Conservation (phyloP, 2,797 vertebrate species). For the Oreochromis grahami region DNA sequence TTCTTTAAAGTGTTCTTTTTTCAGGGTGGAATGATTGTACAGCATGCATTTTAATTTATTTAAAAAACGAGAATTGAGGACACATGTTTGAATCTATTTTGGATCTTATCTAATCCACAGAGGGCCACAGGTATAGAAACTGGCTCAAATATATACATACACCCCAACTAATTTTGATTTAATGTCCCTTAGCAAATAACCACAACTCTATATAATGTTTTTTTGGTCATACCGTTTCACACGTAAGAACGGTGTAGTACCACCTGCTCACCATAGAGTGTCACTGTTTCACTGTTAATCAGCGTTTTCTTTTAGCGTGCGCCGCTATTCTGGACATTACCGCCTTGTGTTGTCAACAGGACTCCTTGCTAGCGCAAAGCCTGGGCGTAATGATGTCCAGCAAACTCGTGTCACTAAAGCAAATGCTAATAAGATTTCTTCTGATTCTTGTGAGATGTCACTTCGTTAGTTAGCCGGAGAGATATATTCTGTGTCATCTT, state of each 20-base stretch:
- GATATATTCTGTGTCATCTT: not conserved
- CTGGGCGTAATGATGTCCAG: constrained; percentile 52
- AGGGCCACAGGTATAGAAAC: not conserved
- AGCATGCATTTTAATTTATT: not conserved
- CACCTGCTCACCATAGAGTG: not conserved
- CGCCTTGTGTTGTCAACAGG: constrained; percentile 41
- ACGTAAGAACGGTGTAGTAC: not conserved
- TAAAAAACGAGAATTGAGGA: not conserved
- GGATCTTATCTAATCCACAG: not conserved
- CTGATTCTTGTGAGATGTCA: constrained; percentile 27
- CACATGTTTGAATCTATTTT: not conserved
- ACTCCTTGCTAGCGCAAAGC: constrained; percentile 40
- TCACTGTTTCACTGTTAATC: constrained; percentile 12
- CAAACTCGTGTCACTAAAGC: not conserved
- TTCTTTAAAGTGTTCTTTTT: not conserved
- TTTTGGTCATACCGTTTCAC: not conserved
- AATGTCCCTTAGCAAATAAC: not conserved
- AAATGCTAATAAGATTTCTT: not conserved
- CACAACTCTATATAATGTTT: not conserved
- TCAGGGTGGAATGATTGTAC: not conserved
- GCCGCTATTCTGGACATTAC: constrained; percentile 44
- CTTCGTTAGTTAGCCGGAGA: constrained; percentile 24
- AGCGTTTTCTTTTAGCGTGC: constrained; percentile 4
- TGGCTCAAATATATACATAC: not conserved
- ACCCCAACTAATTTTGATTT: not conserved